These are phyloP conservation scores for Pterocles orientalis DNA, from an alignment of 2,113 vertebrate genomes.

Conservation along the genomic window DNA sequence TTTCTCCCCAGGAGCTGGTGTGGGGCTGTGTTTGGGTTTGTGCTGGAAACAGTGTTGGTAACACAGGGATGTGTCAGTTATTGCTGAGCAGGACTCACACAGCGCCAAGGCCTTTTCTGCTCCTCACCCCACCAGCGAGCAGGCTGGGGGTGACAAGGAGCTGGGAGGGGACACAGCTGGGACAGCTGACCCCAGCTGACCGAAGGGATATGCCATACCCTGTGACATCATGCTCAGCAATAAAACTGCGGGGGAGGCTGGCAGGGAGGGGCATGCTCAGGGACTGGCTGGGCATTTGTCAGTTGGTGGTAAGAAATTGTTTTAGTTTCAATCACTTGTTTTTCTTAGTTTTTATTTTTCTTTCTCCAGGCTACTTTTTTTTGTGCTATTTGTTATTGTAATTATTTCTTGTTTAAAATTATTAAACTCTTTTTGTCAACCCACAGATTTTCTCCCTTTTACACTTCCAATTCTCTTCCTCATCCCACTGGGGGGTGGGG, in stretches of 20 bases:
- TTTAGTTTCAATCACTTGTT: neutral
- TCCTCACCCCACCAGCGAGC: neutral
- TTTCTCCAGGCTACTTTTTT: neutral
- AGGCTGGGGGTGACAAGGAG: neutral
- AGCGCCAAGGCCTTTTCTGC: neutral
- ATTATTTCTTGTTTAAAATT: neutral
- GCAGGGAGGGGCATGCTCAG: accelerated
- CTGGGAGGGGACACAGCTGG: neutral
- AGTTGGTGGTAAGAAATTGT: neutral
- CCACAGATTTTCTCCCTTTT: neutral
- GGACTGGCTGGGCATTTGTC: neutral
- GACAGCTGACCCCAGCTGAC: neutral
- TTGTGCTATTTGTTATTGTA: neutral
- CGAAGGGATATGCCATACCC: neutral
- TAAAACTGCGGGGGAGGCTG: neutral
- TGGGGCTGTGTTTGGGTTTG: neutral
- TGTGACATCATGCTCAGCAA: accelerated
- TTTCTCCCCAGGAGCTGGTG: neutral
- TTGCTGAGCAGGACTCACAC: neutral
- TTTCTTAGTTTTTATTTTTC: neutral
- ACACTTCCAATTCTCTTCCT: neutral
- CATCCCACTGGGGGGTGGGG: no score
- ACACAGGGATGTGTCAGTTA: neutral
- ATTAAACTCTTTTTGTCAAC: neutral
- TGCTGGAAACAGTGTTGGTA: neutral